phyloP scores from a whole-genome alignment of 2,888 invertebrate genomes.

The Gortyna flavago region DNA sequence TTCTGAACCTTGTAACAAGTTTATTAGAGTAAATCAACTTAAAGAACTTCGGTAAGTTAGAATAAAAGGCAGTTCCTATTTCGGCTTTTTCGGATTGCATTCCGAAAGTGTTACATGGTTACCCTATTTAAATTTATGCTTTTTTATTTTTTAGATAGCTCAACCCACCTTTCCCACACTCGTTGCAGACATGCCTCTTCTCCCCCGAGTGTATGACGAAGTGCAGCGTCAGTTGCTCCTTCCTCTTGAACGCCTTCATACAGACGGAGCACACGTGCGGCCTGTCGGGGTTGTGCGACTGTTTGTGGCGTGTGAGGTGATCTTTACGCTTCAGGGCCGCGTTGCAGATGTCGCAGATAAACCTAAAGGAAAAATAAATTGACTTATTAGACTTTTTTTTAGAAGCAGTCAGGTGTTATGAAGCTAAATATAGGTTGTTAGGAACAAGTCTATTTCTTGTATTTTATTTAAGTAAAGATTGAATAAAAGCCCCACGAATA shows the following conservation, averaged over 20 bases:
- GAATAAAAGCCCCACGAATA: not conserved
- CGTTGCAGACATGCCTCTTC: conserved; percentile 95
- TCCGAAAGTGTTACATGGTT: not conserved
- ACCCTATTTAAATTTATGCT: too few species aligned
- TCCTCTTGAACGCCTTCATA: conserved; percentile 96
- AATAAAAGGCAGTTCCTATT: not conserved
- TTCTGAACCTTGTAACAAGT: not conserved
- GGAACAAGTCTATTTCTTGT: not conserved
- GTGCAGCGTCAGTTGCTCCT: conserved; percentile 96
- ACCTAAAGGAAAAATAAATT: conserved; percentile 82
- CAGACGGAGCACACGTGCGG: conserved; percentile 97
- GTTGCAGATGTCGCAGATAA: conserved; percentile 97
- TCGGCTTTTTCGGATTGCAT: not conserved
- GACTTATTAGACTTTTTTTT: not conserved
- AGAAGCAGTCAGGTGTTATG: not conserved
- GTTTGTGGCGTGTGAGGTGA: conserved; percentile 96
- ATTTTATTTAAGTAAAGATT: not conserved
- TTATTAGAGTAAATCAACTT: too few species aligned
- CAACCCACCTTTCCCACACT: conserved; percentile 94
- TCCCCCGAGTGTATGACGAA: conserved; percentile 97
- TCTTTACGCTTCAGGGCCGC: conserved; percentile 96
- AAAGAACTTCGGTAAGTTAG: too few species aligned
- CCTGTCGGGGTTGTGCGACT: conserved; percentile 96
- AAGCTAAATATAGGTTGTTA: not conserved
- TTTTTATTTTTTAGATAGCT: not conserved